Conservation (phyloP, 1,140 invertebrate genomes). For the Orchestia grillus region DNA sequence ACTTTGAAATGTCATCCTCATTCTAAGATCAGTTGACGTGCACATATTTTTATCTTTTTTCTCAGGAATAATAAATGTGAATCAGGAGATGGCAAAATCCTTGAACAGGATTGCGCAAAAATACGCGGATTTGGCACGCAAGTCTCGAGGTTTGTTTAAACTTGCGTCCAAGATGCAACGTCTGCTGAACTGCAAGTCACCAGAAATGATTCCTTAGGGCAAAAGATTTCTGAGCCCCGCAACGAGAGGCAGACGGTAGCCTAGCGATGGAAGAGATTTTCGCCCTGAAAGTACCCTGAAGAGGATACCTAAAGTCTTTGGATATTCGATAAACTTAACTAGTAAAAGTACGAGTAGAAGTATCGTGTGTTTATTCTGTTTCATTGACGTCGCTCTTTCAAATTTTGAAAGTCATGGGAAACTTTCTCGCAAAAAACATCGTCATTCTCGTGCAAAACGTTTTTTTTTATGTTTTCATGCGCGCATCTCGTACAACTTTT, state of each 20-base stretch:
- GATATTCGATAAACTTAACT: background rate
- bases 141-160: constrained; percentile 8
- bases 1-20: background rate
- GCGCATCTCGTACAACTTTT: background rate
- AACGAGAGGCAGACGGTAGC: background rate
- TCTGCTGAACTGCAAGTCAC: constrained; percentile 13
- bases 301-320: background rate
- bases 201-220: background rate
- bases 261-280: background rate
- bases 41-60: background rate
- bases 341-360: background rate
- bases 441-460: background rate
- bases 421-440: background rate
- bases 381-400: background rate
- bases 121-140: background rate
- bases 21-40: background rate
- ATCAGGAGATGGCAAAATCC: background rate
- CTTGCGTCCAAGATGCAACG: background rate
- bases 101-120: background rate
- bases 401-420: background rate
- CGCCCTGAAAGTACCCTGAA: background rate
- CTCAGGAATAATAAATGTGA: background rate
- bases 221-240: background rate
- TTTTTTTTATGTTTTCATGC: background rate
- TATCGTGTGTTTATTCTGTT: background rate